These are phyloP conservation scores for Loris lydekkerianus DNA, from an alignment of 2,797 vertebrate species.

Conservation along the genomic window DNA sequence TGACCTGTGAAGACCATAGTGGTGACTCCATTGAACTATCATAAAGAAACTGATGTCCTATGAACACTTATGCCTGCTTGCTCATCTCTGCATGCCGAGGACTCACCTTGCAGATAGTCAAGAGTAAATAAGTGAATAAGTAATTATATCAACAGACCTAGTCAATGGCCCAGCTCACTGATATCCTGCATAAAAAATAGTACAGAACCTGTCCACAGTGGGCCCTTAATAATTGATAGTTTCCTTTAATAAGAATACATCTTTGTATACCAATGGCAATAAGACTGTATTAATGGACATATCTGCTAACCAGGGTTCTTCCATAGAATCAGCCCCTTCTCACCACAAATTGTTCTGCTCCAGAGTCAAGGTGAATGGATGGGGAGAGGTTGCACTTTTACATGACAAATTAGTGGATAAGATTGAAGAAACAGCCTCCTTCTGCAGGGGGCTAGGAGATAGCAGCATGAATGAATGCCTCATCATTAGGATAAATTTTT, in stretches of 20 bases:
- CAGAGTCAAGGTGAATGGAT: background rate
- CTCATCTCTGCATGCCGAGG: background rate
- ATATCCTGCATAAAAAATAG: background rate
- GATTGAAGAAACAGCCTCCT: background rate
- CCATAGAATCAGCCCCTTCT: background rate
- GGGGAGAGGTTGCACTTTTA: background rate
- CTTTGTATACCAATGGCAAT: no score
- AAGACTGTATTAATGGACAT: background rate
- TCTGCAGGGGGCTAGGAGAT: background rate
- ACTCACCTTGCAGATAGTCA: background rate
- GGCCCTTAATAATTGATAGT: no score
- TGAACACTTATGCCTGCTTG: background rate
- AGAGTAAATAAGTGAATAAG: background rate
- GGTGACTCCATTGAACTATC: background rate
- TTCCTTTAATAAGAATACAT: no score
- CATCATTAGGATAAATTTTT: conserved; percentile 25
- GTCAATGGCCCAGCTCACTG: background rate
- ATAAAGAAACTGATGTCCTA: background rate
- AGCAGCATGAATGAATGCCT: background rate
- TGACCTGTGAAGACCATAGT: background rate
- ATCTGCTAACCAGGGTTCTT: background rate
- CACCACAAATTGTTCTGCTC: background rate
- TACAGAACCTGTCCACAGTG: background rate
- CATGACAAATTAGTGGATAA: background rate
- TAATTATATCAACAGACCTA: background rate